Percentiles rank a stretch among this genome's conserved stretches.
phyloP scores from a whole-genome alignment of 2,113 vertebrate species.

The Saguinus imperator region DNA sequence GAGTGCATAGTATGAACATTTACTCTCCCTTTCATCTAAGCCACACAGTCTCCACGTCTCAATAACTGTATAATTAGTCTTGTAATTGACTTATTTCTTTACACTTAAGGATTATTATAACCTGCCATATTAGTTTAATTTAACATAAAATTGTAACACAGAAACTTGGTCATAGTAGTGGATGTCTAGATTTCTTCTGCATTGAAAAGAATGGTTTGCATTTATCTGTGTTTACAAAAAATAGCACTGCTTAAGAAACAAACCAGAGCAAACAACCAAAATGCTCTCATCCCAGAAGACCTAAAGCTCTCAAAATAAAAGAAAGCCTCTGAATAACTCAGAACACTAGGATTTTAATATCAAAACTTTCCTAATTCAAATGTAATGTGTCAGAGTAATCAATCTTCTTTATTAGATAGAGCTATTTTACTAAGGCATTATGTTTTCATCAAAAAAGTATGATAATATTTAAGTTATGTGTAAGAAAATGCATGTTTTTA shows the following conservation, averaged over 20 bases:
- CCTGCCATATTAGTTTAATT: not conserved
- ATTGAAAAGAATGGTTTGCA: not conserved
- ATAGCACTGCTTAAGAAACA: not conserved
- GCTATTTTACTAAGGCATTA: constrained; percentile 12
- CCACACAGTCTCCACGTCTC: not conserved
- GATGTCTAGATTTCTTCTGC: not conserved
- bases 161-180: constrained; percentile 17
- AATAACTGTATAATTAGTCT: not conserved
- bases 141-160: constrained; percentile 18
- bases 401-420: constrained; percentile 39
- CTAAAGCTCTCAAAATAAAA: not conserved
- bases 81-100: not conserved
- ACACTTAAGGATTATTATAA: not conserved
- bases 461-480: constrained; percentile 40
- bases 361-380: constrained; percentile 41
- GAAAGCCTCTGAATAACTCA: constrained; percentile 2
- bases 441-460: constrained; percentile 38
- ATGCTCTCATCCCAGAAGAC: not conserved
- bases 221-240: not conserved
- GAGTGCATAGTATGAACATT: not conserved
- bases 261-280: not conserved
- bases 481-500: constrained; percentile 7
- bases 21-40: not conserved
- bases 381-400: not conserved
- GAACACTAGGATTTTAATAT: not conserved